These are phyloP conservation scores for Aurelia aurita complex sp. Pacific DNA, from an alignment of 30 jellyfish, hydroid and myxozoan genomes.

Conservation along the genomic window DNA sequence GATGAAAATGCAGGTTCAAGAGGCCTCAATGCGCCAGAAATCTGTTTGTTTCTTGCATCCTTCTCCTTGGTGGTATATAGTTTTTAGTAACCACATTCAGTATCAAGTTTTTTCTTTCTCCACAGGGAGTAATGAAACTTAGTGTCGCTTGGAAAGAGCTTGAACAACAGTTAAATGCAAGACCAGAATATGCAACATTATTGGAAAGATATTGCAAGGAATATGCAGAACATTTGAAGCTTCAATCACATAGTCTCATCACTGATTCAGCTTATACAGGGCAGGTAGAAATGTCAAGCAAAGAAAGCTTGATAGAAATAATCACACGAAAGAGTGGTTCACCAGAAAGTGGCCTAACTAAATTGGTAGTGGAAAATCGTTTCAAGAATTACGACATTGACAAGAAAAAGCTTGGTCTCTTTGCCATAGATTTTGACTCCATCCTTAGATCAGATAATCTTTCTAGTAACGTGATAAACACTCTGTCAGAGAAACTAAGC, in stretches of 20 bases:
- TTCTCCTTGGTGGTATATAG: background rate
- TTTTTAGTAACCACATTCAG: background rate
- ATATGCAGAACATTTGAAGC: conserved; percentile 12
- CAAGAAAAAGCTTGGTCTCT: conserved; percentile 63
- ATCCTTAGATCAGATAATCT: conserved; percentile 48
- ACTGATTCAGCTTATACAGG: background rate
- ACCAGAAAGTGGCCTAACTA: conserved; percentile 4
- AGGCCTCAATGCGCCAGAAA: background rate
- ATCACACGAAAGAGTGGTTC: conserved; percentile 9
- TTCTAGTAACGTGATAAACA: conserved; percentile 36
- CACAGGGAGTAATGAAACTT: conserved; percentile 84
- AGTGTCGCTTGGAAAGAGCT: conserved; percentile 85
- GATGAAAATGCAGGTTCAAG: too few relatives aligned
- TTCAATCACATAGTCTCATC: background rate
- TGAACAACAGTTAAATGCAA: conserved; percentile 61
- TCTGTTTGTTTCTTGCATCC: background rate
- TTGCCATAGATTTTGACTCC: conserved; percentile 71
- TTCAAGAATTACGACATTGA: conserved; percentile 52
- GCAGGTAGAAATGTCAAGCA: conserved; percentile 9
- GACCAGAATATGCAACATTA: conserved; percentile 59
- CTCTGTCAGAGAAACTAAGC: conserved; percentile 57
- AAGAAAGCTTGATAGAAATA: conserved; percentile 9
- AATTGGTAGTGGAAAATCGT: background rate
- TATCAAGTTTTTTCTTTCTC: background rate
- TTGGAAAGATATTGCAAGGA: conserved; percentile 38